phyloP scores from a whole-genome alignment of 2,888 invertebrate genomes.

The Dynastes grantii region DNA sequence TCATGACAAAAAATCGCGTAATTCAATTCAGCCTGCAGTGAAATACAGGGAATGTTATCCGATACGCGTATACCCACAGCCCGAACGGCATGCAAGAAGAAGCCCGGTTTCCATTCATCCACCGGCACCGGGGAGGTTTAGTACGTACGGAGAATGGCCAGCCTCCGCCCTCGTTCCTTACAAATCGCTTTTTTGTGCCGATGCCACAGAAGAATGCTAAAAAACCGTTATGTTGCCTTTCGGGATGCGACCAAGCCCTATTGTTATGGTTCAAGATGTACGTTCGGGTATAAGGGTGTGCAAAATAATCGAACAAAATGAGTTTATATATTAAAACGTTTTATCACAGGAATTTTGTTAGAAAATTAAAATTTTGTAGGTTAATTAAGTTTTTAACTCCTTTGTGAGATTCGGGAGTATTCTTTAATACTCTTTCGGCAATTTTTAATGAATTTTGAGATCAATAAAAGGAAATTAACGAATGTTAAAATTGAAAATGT shows the following conservation, averaged over 20 bases:
- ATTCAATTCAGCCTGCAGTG: conserved; percentile 50
- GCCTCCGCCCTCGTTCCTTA: conserved; percentile 64
- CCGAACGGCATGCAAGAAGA: conserved; percentile 57
- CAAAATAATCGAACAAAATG: too few relatives aligned
- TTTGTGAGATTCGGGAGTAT: too few relatives aligned
- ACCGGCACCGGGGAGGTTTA: conserved; percentile 7
- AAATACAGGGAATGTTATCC: conserved; percentile 62
- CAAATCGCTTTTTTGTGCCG: conserved; percentile 64
- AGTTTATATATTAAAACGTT: too few relatives aligned
- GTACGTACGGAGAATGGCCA: conserved; percentile 56
- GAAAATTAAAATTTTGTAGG: too few relatives aligned
- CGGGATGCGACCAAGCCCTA: conserved; percentile 36
- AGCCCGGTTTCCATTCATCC: conserved; percentile 60
- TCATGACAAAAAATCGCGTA: conserved; percentile 65
- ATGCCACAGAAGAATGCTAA: conserved; percentile 49
- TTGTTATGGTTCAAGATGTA: conserved; percentile 54
- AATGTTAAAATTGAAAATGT: too few relatives aligned
- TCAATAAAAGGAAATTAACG: too few relatives aligned
- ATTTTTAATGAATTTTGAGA: too few relatives aligned
- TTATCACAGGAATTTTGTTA: too few relatives aligned
- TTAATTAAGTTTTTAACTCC: too few relatives aligned
- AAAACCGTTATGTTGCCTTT: conserved; percentile 68
- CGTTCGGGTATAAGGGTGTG: neutral
- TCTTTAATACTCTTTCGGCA: too few relatives aligned
- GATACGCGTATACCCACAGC: conserved; percentile 61